Evolutionary conservation across 1,140 invertebrate species (phyloP).

Genomic region (Argopecten irradians): DNA sequence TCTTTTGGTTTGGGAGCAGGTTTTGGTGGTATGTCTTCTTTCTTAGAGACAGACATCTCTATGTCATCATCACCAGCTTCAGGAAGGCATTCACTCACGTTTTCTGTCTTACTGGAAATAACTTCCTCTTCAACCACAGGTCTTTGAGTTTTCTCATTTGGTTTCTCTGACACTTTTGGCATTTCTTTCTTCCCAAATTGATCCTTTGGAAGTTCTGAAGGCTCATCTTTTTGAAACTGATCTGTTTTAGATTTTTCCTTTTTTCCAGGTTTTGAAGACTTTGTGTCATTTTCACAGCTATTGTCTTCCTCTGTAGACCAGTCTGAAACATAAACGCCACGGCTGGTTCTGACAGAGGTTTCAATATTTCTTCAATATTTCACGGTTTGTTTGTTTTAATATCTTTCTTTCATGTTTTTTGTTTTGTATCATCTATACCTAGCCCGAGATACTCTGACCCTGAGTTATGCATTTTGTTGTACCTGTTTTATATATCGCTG

Average conservation of each 20-base stretch:
- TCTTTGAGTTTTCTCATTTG: background rate
- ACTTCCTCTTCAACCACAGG: background rate
- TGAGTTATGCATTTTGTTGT: too few species aligned
- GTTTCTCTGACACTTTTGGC: background rate
- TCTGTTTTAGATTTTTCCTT: background rate
- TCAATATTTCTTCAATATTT: too few species aligned
- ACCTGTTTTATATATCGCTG: too few species aligned
- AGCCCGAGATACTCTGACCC: too few species aligned
- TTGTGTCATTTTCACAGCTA: conserved; percentile 5
- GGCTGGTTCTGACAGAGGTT: too few species aligned
- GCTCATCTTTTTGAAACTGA: background rate
- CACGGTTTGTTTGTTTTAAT: too few species aligned
- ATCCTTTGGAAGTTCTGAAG: background rate
- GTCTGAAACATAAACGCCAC: background rate
- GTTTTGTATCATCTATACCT: too few species aligned
- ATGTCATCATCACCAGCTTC: background rate
- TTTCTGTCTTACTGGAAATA: background rate
- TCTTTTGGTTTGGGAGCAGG: background rate
- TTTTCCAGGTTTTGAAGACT: background rate
- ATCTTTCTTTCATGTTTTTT: too few species aligned
- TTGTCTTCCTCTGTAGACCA: background rate
- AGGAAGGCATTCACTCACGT: background rate
- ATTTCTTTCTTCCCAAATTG: background rate
- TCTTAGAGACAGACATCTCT: background rate
- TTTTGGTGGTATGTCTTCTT: background rate